Conservation (phyloP, 1,140 invertebrate species). For the Hyphantria cunea region DNA sequence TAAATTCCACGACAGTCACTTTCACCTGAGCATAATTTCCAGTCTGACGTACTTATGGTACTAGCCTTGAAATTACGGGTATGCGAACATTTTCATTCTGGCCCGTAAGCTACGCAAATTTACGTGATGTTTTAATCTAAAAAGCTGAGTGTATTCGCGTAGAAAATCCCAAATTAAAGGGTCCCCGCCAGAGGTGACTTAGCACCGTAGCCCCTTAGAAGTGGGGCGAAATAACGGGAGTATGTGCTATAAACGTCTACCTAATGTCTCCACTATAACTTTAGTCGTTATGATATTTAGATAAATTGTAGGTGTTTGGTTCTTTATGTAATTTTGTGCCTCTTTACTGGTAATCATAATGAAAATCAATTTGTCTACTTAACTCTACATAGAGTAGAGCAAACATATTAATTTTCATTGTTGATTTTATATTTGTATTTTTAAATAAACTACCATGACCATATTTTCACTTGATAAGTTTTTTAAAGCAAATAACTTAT, state of each 20-base stretch:
- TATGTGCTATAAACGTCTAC: constrained; percentile 5
- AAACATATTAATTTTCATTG: no score
- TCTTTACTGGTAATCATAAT: no score
- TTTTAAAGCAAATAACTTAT: no score
- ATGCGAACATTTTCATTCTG: constrained; percentile 42
- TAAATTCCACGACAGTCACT: constrained; percentile 17
- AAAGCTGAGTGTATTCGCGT: constrained; percentile 32
- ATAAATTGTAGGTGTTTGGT: not conserved
- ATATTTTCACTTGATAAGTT: no score
- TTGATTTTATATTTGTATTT: no score
- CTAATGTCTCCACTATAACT: constrained; percentile 2
- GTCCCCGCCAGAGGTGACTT: constrained; percentile 13
- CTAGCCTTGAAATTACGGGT: constrained; percentile 39
- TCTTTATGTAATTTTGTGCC: not conserved
- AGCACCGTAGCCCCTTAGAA: not conserved
- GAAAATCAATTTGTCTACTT: no score
- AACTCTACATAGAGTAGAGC: no score
- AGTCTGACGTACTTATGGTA: constrained; percentile 4
- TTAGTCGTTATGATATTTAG: constrained; percentile 3
- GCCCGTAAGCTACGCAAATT: constrained; percentile 44
- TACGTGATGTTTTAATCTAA: constrained; percentile 50
- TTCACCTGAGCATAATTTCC: constrained; percentile 19
- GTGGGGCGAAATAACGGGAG: not conserved
- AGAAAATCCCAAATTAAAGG: constrained; percentile 24
- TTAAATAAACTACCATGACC: no score